Percentiles rank a stretch among this genome's conserved stretches.
These are phyloP conservation scores for Stenoptilia bipunctidactyla DNA, from an alignment of 2,888 invertebrate species.

Conservation along the genomic window DNA sequence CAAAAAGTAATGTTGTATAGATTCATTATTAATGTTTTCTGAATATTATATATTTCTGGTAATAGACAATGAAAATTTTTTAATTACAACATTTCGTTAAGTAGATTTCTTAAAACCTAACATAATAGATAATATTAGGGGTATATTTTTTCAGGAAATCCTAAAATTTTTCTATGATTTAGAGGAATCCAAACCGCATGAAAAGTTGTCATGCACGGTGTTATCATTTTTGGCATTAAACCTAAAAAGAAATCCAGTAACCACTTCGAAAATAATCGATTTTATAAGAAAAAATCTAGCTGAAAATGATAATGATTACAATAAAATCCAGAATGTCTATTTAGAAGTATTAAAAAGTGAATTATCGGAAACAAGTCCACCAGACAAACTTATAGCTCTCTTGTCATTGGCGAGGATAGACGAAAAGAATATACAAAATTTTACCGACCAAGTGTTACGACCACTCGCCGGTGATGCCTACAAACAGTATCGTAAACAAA, in stretches of 20 bases:
- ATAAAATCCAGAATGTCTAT: slow-evolving; percentile 42
- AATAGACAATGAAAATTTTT: too few relatives aligned
- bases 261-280: slow-evolving; percentile 36
- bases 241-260: slow-evolving; percentile 53
- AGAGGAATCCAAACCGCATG: slow-evolving; percentile 34
- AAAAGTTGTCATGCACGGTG: slow-evolving; percentile 35
- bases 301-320: slow-evolving; percentile 24
- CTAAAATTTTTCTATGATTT: slow-evolving; percentile 38
- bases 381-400: slow-evolving; percentile 44
- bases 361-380: slow-evolving; percentile 32
- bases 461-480: slow-evolving; percentile 41
- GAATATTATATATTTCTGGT: too few relatives aligned
- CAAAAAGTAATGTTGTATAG: too few relatives aligned
- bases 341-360: slow-evolving; percentile 44
- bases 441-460: slow-evolving; percentile 37
- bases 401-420: slow-evolving; percentile 47
- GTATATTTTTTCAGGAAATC: slow-evolving; percentile 40
- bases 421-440: slow-evolving; percentile 32
- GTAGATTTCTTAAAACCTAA: too few relatives aligned
- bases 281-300: slow-evolving; percentile 33
- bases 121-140: too few relatives aligned
- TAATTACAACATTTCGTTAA: too few relatives aligned
- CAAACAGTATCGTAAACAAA: slow-evolving; percentile 55
- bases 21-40: slow-evolving; percentile 4
- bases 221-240: slow-evolving; percentile 51